phyloP scores from a whole-genome alignment of 2,888 invertebrate species.

The Apodemia zela region DNA sequence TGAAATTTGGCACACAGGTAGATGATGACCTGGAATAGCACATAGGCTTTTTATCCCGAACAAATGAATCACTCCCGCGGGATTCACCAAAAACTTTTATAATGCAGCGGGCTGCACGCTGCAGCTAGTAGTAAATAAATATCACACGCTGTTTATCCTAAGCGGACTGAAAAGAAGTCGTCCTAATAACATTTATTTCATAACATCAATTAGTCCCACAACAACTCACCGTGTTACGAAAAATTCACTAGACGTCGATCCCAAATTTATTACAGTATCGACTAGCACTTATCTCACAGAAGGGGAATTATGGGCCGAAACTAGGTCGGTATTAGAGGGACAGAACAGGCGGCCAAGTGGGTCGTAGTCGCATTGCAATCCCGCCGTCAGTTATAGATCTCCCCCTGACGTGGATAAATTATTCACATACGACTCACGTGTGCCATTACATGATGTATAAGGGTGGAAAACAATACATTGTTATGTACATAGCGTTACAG shows the following conservation, averaged over 20 bases:
- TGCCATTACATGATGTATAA: constrained; percentile 15
- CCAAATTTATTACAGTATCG: constrained; percentile 5
- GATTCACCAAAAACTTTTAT: too few species aligned
- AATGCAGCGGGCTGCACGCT: too few species aligned
- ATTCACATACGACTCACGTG: constrained; percentile 46
- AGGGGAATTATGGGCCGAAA: constrained; percentile 37
- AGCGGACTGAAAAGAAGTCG: too few species aligned
- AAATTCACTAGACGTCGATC: not conserved
- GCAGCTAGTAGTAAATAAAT: too few species aligned
- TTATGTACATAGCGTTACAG: constrained; percentile 4
- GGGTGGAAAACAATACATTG: not conserved
- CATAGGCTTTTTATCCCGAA: too few species aligned
- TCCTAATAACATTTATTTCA: not conserved
- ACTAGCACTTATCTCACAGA: not conserved
- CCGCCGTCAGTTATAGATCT: constrained; percentile 37
- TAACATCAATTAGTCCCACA: not conserved
- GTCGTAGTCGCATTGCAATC: constrained; percentile 46
- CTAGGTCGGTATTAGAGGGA: constrained; percentile 72
- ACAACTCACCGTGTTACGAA: constrained; percentile 15
- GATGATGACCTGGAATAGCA: too few species aligned
- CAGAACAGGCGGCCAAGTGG: constrained; percentile 62
- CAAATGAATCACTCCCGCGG: too few species aligned
- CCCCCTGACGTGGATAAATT: constrained; percentile 51
- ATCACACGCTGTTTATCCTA: too few species aligned
- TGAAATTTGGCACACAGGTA: too few species aligned